phyloP scores from a whole-genome alignment of 2,888 invertebrate species.

The Anagyrus pseudococci region DNA sequence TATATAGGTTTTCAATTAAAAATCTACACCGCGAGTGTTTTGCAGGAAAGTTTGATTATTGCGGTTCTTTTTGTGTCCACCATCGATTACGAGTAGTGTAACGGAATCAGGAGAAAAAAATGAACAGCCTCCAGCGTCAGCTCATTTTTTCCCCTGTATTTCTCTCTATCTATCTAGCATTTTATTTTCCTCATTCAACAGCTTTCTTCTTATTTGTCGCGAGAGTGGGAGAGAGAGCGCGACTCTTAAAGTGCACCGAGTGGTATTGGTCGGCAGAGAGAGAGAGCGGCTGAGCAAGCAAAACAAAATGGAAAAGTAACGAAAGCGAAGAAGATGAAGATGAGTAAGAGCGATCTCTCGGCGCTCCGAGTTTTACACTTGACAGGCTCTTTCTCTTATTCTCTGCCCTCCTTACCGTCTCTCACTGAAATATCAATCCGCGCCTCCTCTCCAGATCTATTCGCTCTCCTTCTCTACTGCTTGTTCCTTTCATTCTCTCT shows the following conservation, averaged over 20 bases:
- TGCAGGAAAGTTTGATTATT: no score
- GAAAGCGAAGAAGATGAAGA: constrained; percentile 7
- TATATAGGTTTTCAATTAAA: no score
- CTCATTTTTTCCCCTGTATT: not conserved
- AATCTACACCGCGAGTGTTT: no score
- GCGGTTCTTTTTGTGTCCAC: no score
- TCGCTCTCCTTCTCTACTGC: not conserved
- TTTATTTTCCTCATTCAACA: not conserved
- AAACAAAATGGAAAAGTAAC: constrained; percentile 1
- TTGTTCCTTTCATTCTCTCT: not conserved
- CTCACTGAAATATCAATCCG: constrained; percentile 13
- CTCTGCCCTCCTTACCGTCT: not conserved
- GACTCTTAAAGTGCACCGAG: not conserved
- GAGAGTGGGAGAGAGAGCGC: not conserved
- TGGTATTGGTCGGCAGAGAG: not conserved
- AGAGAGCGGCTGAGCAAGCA: not conserved
- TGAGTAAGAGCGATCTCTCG: constrained; percentile 1
- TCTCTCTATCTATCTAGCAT: no score
- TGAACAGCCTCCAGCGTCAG: no score
- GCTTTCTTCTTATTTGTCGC: not conserved
- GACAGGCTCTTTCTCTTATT: constrained; percentile 16
- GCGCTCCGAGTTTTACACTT: constrained; percentile 8
- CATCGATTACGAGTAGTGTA: no score
- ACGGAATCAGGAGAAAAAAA: no score
- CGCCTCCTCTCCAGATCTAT: not conserved